Percentiles rank a stretch among this genome's conserved stretches.
Evolutionary conservation across 2,888 invertebrate species (phyloP).

Genomic region (Schizaphis graminum): DNA sequence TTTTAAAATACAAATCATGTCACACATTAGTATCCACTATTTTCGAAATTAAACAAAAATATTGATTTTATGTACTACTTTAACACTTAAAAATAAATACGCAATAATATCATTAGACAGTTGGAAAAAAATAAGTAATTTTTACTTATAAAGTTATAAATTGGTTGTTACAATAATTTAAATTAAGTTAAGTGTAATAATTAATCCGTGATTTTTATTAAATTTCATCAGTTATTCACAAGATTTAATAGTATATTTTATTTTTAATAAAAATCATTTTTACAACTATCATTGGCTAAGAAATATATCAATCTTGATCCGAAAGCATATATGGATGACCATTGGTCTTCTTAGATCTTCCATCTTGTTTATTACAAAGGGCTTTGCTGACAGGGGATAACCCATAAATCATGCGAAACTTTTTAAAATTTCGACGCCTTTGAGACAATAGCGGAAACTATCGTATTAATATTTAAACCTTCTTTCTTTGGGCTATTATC

Average conservation of each 20-base stretch:
- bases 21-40: neutral
- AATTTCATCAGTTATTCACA: neutral
- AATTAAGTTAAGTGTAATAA: neutral
- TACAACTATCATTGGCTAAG: neutral
- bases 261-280: neutral
- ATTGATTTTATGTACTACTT: neutral
- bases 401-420: constrained; percentile 63
- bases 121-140: neutral
- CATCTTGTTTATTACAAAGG: constrained; percentile 57
- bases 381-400: constrained; percentile 56
- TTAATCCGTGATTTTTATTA: neutral
- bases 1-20: neutral
- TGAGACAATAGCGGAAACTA: constrained; percentile 57
- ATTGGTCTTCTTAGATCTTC: constrained; percentile 20
- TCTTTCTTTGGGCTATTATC: constrained; percentile 58
- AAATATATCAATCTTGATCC: constrained; percentile 43
- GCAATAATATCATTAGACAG: neutral
- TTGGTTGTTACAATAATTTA: neutral
- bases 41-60: too few relatives aligned
- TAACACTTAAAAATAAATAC: neutral
- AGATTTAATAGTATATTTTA: neutral
- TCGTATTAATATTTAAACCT: constrained; percentile 61
- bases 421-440: constrained; percentile 49
- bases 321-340: constrained; percentile 45
- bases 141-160: neutral